Base-by-base conservation (phyloP, 23 tunicate genomes). In the Pegea sp. region DNA sequence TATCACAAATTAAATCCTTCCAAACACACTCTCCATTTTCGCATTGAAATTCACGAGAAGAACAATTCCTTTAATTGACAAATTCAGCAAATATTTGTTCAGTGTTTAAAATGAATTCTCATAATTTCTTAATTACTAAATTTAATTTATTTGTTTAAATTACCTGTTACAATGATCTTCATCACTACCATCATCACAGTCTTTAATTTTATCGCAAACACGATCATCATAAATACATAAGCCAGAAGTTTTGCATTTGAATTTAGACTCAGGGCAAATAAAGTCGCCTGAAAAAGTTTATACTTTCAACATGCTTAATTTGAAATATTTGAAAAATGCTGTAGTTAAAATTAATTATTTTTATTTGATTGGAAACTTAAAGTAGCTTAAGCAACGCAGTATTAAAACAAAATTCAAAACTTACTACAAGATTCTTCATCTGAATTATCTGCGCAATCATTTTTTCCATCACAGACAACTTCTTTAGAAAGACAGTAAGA, bases 141-240 rank as follows among this genome's bases (percentile, higher is more conserved):
- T n/a, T n/a, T n/a, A n/a, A n/a, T n/a, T n/a, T n/a, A n/a, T n/a
- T n/a, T n/a, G n/a, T n/a, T n/a, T n/a, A n/a, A n/a, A n/a, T n/a
- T n/a, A n/a, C n/a, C n/a, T n/a, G n/a, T n/a, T n/a, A n/a, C n/a
- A n/a, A n/a, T 34, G 21, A 26, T 28, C 54, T 56, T 80, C 93
- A 22, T 78, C 92, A 48, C 68, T 70, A 16, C 67, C 67, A 49
- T 78, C 92, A 1, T 59, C 73, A 44, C 92, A 78, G 53, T 78
- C 72, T 30, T 78, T 64, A 3, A n/a, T 59, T 22, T 78, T 78
- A 53, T 78, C 68, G 31, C 92, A 78, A 3, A 69, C 32, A 5
- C 3, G 25, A 3, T 52, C 42, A n/a, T 69, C 28, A 49, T 34
- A 58, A 29, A 77, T 16, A 49, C 90, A 77, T 31, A 69, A 69